Conservation (phyloP, 1,140 invertebrate genomes). For the Drosophila equinoxialis region DNA sequence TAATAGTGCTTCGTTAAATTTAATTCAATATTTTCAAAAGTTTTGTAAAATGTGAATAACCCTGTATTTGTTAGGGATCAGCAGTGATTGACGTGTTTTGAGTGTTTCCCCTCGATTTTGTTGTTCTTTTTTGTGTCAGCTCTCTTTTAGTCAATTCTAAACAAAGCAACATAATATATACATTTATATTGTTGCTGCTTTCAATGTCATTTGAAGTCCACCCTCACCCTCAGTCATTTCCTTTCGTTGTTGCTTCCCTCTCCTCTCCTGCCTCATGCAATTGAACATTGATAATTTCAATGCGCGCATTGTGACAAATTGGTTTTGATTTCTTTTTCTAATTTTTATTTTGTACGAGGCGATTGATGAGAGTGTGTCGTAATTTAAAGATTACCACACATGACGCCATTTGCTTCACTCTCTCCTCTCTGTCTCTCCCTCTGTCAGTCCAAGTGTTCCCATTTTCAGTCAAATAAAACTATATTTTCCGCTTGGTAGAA, state of each 20-base stretch:
- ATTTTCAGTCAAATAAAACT: conserved; percentile 13
- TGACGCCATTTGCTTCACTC: conserved; percentile 39
- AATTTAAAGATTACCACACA: conserved; percentile 68
- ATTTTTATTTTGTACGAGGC: conserved; percentile 34
- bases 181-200: conserved; percentile 52
- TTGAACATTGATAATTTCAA: conserved; percentile 66
- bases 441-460: background rate
- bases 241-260: conserved; percentile 1
- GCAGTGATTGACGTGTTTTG: conserved; percentile 65
- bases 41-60: too few relatives aligned
- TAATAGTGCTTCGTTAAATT: too few relatives aligned
- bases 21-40: too few relatives aligned
- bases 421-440: background rate
- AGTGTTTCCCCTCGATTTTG: conserved; percentile 31
- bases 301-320: conserved; percentile 74
- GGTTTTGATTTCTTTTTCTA: conserved; percentile 59
- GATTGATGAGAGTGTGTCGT: conserved; percentile 44
- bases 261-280: conserved; percentile 38
- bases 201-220: conserved; percentile 63
- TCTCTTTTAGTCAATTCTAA: conserved; percentile 44
- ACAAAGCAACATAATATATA: conserved; percentile 64
- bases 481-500: conserved; percentile 72
- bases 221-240: conserved; percentile 10
- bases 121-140: background rate
- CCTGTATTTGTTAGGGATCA: conserved; percentile 27